Evolutionary conservation across 2,797 vertebrate species (phyloP).

Genomic region (Sphaeramia orbicularis): DNA sequence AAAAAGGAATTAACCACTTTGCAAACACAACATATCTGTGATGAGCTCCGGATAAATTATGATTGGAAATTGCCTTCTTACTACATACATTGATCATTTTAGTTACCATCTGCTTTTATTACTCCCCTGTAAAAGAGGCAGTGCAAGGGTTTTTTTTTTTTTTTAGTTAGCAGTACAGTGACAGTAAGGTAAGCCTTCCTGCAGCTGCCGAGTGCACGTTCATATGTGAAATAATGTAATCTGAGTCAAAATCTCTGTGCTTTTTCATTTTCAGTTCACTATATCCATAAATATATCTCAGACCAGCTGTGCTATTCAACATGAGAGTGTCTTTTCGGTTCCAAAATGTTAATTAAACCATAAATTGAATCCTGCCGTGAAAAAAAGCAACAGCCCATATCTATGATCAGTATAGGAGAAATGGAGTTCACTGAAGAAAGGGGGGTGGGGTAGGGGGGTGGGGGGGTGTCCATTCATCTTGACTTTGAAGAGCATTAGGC

Average conservation of each 20-base stretch:
- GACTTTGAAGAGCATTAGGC: slow-evolving; percentile 70
- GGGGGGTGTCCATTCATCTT: slow-evolving; percentile 58
- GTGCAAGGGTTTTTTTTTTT: not conserved
- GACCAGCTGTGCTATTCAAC: slow-evolving; percentile 43
- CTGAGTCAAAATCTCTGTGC: slow-evolving; percentile 14
- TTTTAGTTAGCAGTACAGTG: slow-evolving; percentile 5
- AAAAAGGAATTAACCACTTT: slow-evolving; percentile 73
- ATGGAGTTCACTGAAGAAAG: slow-evolving; percentile 43
- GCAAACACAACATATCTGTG: slow-evolving; percentile 73
- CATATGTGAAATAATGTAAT: slow-evolving; percentile 43
- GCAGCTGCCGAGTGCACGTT: slow-evolving; percentile 30
- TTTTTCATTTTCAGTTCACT: slow-evolving; percentile 33
- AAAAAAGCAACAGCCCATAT: slow-evolving; percentile 54
- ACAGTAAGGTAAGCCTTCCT: slow-evolving; percentile 39
- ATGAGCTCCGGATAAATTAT: slow-evolving; percentile 63
- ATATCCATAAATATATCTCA: slow-evolving; percentile 39
- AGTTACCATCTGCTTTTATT: slow-evolving; percentile 62
- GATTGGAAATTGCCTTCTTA: slow-evolving; percentile 49
- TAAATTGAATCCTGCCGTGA: slow-evolving; percentile 63
- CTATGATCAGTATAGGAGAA: slow-evolving; percentile 44
- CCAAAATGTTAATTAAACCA: slow-evolving; percentile 74
- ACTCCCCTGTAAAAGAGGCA: slow-evolving; percentile 43
- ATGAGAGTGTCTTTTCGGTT: slow-evolving; percentile 45
- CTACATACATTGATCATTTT: slow-evolving; percentile 59
- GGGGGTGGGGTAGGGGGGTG: not conserved